phyloP scores from a whole-genome alignment of 2,888 invertebrate species.

The Drosophila flavopinicola region DNA sequence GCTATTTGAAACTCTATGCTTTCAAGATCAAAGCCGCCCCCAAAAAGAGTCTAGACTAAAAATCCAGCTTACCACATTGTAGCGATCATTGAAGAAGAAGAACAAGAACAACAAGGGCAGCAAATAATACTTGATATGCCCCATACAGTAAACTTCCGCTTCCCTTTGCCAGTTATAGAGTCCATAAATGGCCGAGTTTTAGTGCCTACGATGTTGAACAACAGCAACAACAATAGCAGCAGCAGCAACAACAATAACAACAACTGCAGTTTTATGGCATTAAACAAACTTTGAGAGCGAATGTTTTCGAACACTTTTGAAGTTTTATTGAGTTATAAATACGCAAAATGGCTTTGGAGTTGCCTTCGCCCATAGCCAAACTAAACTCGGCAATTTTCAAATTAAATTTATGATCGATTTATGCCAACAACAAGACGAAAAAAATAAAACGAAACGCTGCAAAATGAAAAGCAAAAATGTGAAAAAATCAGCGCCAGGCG shows the following conservation, averaged over 20 bases:
- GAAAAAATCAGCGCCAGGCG: slow-evolving; percentile 68
- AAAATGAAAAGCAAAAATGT: slow-evolving; percentile 34
- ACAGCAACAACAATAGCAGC: slow-evolving; percentile 38
- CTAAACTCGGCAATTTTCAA: slow-evolving; percentile 64
- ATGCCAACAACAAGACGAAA: slow-evolving; percentile 55
- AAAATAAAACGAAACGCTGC: slow-evolving; percentile 29
- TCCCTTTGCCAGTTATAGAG: slow-evolving; percentile 42
- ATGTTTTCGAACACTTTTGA: slow-evolving; percentile 78
- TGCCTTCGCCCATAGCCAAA: slow-evolving; percentile 34
- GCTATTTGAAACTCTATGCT: neutral
- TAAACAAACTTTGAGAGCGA: slow-evolving; percentile 76
- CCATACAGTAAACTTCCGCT: slow-evolving; percentile 62
- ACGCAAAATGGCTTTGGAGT: slow-evolving; percentile 70
- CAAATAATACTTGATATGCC: slow-evolving; percentile 26
- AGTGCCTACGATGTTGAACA: slow-evolving; percentile 52
- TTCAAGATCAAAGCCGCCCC: slow-evolving; percentile 42
- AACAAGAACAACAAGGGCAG: slow-evolving; percentile 9
- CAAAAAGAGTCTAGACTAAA: neutral
- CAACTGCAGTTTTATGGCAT: slow-evolving; percentile 71
- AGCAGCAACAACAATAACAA: slow-evolving; percentile 45
- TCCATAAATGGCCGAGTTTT: slow-evolving; percentile 68
- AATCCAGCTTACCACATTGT: slow-evolving; percentile 15
- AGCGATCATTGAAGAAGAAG: slow-evolving; percentile 20
- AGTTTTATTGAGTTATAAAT: slow-evolving; percentile 79
- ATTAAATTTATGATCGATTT: slow-evolving; percentile 79